These are phyloP conservation scores for Drosophila parabipectinata DNA, from an alignment of 1,140 invertebrate genomes.

Conservation along the genomic window DNA sequence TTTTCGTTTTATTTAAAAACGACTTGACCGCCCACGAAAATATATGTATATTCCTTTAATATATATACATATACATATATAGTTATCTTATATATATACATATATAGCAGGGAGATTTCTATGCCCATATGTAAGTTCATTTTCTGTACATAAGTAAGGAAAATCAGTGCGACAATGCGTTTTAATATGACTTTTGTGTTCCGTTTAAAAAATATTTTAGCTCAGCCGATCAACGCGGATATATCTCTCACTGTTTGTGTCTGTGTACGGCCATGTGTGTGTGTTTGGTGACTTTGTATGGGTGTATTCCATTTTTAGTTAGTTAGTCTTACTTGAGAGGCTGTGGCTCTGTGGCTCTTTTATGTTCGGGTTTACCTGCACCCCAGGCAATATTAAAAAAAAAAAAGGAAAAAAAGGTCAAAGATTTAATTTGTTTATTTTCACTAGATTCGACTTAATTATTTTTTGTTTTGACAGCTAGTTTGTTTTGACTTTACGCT, in stretches of 20 bases:
- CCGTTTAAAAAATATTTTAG: constrained; percentile 68
- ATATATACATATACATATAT: background rate
- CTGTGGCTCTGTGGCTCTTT: constrained; percentile 42
- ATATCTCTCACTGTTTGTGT: constrained; percentile 8
- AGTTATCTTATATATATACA: background rate
- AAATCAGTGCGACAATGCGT: constrained; percentile 77
- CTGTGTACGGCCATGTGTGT: constrained; percentile 7
- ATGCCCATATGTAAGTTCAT: constrained; percentile 48
- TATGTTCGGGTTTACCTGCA: constrained; percentile 39
- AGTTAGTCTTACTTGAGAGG: constrained; percentile 53
- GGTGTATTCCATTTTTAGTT: constrained; percentile 49
- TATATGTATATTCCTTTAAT: background rate
- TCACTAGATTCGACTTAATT: constrained; percentile 33
- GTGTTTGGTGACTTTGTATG: constrained; percentile 23
- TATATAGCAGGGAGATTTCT: constrained; percentile 5
- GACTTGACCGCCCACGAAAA: constrained; percentile 12
- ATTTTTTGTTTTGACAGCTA: constrained; percentile 52
- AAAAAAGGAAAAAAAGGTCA: constrained; percentile 25
- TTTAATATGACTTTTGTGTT: constrained; percentile 79
- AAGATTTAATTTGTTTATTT: constrained; percentile 43
- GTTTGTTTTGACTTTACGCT: constrained; percentile 48
- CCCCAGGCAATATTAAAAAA: constrained; percentile 15
- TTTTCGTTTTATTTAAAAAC: constrained; percentile 1
- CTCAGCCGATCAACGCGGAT: constrained; percentile 25
- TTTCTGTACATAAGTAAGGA: constrained; percentile 67